Evolutionary conservation across 2,888 invertebrate species (phyloP), one percentile per base, ranked within the genome.

Genomic region (Calliphora vomitoria): DNA sequence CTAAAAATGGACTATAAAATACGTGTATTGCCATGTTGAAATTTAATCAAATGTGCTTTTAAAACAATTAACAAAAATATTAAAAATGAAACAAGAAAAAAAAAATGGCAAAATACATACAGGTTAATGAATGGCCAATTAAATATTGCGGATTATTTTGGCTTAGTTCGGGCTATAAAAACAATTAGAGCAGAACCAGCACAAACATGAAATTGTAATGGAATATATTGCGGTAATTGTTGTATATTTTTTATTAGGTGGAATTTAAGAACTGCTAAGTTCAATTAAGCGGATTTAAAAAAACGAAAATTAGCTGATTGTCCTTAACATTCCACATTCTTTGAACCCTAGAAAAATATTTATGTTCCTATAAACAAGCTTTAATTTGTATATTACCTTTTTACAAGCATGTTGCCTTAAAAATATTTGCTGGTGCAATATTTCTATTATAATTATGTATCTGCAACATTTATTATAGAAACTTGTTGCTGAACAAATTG

Each of bases 21-120:
- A 55, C 10, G 4, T 25, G 11, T 25, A 31, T 13, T 25, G 25
- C 25, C 25, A 58, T 11, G 25, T 5, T 38, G 11, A 78, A 75
- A 75, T 44, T 62, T 50, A 71, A 80, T 72, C 62, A 53, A 64
- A 25, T 47, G 5, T 4, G 50, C n/a, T 64, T 72, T 64, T 31
- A 44, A 64, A 81, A 41, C 53, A 62, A 64, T 64, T 53, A 72
- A 81, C n/a, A 53, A 72, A 53, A 18, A 47, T 38, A 18, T 71
- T 38, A 50, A 80, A 69, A 35, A n/a, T 44, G 15, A 35, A 35
- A n/a, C n/a, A n/a, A 6, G n/a, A 8, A 8, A 3, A 20, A 41
- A 55, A 20, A 35, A 5, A 8, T 38, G 11, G 25, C 0, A 11
- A 31, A 13, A 15, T 60, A 60, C 44, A 31, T n/a, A 31, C 74